phyloP scores from a whole-genome alignment of 2,888 invertebrate species.

The Drosophila vallismaia region DNA sequence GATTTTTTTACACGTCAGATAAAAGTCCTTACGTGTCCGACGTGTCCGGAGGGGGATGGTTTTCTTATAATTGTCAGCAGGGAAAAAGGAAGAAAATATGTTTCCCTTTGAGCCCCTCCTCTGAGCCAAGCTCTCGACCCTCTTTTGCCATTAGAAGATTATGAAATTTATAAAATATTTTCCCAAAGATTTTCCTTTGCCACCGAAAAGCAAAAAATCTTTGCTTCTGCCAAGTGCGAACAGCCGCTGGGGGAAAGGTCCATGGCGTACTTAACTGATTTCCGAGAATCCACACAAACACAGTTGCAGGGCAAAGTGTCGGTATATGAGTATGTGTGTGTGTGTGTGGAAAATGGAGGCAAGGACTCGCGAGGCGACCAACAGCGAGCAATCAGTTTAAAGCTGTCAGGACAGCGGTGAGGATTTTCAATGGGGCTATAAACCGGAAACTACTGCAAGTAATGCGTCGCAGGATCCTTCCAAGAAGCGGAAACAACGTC shows the following conservation, averaged over 20 bases:
- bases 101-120: not conserved
- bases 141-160: constrained; percentile 38
- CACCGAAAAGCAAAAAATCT: constrained; percentile 51
- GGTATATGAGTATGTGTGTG: constrained; percentile 1
- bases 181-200: constrained; percentile 43
- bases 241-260: constrained; percentile 54
- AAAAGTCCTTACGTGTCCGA: constrained; percentile 38
- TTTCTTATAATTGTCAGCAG: constrained; percentile 32
- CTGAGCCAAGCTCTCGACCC: constrained; percentile 7
- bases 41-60: constrained; percentile 34
- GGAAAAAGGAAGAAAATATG: constrained; percentile 25
- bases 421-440: constrained; percentile 64
- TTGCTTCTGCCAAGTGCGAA: constrained; percentile 56
- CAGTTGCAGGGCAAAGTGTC: constrained; percentile 20
- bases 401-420: constrained; percentile 59
- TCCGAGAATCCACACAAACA: constrained; percentile 54
- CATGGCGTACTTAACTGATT: constrained; percentile 72
- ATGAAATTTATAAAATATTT: constrained; percentile 49
- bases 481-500: constrained; percentile 22
- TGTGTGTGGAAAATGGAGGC: constrained; percentile 2
- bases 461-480: constrained; percentile 47
- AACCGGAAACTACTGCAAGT: constrained; percentile 58
- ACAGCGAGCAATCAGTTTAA: constrained; percentile 71
- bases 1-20: constrained; percentile 61
- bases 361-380: constrained; percentile 37